Base-by-base conservation (phyloP, 2,888 invertebrate genomes). In the Dicyrtomina minuta region DNA sequence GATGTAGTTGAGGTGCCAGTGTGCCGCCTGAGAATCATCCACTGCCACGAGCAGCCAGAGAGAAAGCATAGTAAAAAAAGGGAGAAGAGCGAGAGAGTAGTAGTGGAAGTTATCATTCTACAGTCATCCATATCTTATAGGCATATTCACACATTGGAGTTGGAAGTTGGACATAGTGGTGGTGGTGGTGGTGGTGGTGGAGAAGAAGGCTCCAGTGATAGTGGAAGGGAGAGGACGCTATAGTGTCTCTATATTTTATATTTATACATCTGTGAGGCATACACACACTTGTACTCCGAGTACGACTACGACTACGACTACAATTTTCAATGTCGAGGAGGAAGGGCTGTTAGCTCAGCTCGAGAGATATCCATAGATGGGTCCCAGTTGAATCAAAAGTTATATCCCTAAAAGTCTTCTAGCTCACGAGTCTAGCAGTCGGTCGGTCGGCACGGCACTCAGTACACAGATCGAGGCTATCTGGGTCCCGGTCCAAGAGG, bases 341-440 rank as follows among this genome's bases (percentile, higher is more conserved):
- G 17, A 46, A 46, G 46, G 17, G 46, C 46, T 46, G 46, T 33
- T 33, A 33, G 33, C 33, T 33, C 33, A 33, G 33, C 33, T 33
- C 33, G 33, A 55, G 55, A 55, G 20, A 20, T 27, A 26, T 58
- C 58, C 39, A 58, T 49, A 64, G 55, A 66, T 41, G 26, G 44
- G 58, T 67, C 66, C 66, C 66, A 67, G 59, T 49, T 61, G 60
- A 61, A 68, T 68, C 68, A 61, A 68, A 68, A 55, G 62, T 46
- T 62, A 55, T 68, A 68, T 68, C 68, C 68, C 62, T 64, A 66
- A 58, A 66, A 66, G 46, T 60, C 44, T 44, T 20, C 24, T 26
- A 24, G 55, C 55, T 55, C 55, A 55, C 55, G 24, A 55, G 55
- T 55, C 33, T 33, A 33, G 33, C 33, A 33, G 33, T 33, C 55